Evolutionary conservation across 2,797 vertebrate species (phyloP).

Genomic region (Choloepus didactylus): DNA sequence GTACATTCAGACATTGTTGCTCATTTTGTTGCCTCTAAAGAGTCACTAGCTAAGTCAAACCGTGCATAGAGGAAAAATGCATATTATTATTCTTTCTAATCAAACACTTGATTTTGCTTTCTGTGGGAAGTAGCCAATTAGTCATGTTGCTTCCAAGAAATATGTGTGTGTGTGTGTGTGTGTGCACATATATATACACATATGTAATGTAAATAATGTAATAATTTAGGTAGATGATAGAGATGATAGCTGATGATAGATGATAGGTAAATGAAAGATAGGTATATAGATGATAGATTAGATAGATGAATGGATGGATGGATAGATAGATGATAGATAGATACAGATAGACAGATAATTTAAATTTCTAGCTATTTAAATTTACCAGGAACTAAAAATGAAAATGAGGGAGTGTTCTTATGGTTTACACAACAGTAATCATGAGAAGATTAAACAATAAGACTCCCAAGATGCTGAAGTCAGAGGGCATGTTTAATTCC

Average conservation of each 20-base stretch:
- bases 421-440: not conserved
- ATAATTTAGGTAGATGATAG: not conserved
- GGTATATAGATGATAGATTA: not conserved
- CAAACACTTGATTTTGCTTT: conserved; percentile 46
- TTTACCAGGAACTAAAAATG: not conserved
- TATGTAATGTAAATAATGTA: not conserved
- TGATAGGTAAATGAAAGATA: too few relatives aligned
- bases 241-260: too few relatives aligned
- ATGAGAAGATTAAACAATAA: conserved; percentile 37
- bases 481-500: conserved; percentile 31
- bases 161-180: not conserved
- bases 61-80: conserved; percentile 51
- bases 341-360: not conserved
- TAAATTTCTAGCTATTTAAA: not conserved
- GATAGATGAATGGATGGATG: too few relatives aligned
- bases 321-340: not conserved
- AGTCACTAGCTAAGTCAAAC: conserved; percentile 50
- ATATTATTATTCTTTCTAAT: conserved; percentile 37
- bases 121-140: not conserved
- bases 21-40: conserved; percentile 57
- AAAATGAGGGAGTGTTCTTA: conserved; percentile 39
- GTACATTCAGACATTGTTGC: not conserved
- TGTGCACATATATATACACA: too few relatives aligned
- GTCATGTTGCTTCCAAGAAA: not conserved
- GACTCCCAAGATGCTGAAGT: not conserved